Evolutionary conservation across 2,113 vertebrate genomes (phyloP), one percentile per base, ranked within the genome.

Genomic region (Catharus fuscescens): DNA sequence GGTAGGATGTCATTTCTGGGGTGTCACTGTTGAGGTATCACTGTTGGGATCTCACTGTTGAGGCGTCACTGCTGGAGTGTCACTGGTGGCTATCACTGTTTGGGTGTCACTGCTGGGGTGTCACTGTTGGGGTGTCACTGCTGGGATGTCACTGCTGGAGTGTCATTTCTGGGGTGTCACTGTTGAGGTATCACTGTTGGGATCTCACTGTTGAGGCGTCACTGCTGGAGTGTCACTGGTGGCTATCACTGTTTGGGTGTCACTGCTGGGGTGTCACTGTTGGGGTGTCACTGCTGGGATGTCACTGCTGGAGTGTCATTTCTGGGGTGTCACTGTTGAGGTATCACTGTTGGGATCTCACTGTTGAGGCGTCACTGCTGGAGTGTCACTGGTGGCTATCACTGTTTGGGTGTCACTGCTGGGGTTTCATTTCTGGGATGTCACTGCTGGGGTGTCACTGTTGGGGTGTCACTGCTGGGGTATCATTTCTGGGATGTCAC

Each of bases 221-320:
- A 1, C 34, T 34, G 0, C 11, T n/a, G 52, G 29, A 16, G 5
- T 3, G 5, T 14, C 8, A 8, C 12, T 50, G 25, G 69, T 38
- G 86, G 36, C 47, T 4, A 5, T 12, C 10, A 7, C 10, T 38
- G 44, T 3, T 53, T 81, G 36, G 1, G 7, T 56, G 18, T 19
- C 53, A 32, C 12, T 18, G 15, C 2, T 42, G 28, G 36, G 42
- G 3, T 77, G 57, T n/a, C 42, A 45, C 20, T 66, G 21, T 3
- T 45, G 40, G 42, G 44, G 3, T 76, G 50, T 7, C 56, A n/a
- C 13, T 57, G 29, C 29, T 32, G 53, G 34, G 54, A 40, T 4
- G 7, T 12, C 8, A 8, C 18, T 57, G 21, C n/a, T 52, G 34
- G 45, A 38, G 25, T 5, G 10, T 38, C 24, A 14, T 12, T 45